Evolutionary conservation across 2,113 vertebrate genomes (phyloP), one percentile per base, ranked within the genome.

Genomic region (Myanophis thanlyinensis): DNA sequence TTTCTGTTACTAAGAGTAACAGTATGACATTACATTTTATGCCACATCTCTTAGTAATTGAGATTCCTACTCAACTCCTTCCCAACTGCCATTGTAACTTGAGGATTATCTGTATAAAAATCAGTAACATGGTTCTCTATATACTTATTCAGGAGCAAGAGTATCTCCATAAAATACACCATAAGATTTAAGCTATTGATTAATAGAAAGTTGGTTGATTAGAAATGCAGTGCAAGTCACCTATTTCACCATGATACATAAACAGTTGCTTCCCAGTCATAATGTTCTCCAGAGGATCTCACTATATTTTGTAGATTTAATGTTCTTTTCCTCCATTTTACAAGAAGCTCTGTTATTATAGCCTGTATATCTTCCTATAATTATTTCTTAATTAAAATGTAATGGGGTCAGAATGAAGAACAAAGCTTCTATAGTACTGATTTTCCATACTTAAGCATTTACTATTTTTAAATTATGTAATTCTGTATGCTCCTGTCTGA

Each of bases 241-340:
- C 0, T 59, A 89, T 93, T 94, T 95, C 46, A 85, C 92, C 20
- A 91, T 30, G 3, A 46, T 56, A 95, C 92, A 80, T 12, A 27
- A 86, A 53, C 54, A 91, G 94, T 92, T 89, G 92, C 2, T 89
- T 52, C 73, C 18, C 54, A 88, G 53, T 35, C 23, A 86, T 23
- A 92, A 13, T 86, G 27, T 91, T 67, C 47, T 94, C 96, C 94
- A 87, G 53, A 93, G 44, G 94, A 89, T 80, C 30, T 92, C n/a
- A 22, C 11, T 92, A 80, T 23, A 67, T 49, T 1, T 53, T 80
- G 40, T 53, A 80, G 20, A 47, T 54, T 10, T 54, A 80, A 12
- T 87, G 48, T 25, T 35, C 88, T 93, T 56, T 89, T 3, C 88
- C 92, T 54, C 46, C 48, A 35, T 92, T 53, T 94, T 40, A 89